A percentile compares a stretch with the other conserved stretches of the same genome.
Evolutionary conservation across 2,888 invertebrate genomes (phyloP).

Genomic region (Nomada lathburiana): DNA sequence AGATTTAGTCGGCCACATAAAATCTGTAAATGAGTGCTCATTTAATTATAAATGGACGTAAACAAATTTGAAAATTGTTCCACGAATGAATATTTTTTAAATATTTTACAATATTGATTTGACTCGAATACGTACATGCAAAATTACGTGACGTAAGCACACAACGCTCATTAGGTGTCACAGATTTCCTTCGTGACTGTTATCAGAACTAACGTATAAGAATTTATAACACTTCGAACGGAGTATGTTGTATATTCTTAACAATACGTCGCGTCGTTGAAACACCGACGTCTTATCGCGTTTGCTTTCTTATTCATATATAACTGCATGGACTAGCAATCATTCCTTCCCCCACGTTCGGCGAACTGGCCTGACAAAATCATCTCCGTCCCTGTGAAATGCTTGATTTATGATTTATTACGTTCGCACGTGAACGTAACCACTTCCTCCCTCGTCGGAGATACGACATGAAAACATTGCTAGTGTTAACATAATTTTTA

Average conservation of each 20-base stretch:
- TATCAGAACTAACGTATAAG: neutral
- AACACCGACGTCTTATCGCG: neutral
- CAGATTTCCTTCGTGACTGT: too few relatives aligned
- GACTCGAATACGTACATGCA: too few relatives aligned
- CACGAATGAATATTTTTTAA: too few relatives aligned
- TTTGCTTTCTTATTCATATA: slow-evolving; percentile 11
- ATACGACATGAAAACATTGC: slow-evolving; percentile 2
- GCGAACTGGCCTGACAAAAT: slow-evolving; percentile 1
- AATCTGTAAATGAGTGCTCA: too few relatives aligned
- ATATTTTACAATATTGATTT: too few relatives aligned
- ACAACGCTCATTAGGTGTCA: too few relatives aligned
- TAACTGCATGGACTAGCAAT: neutral
- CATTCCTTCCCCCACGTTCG: neutral
- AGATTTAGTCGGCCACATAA: too few relatives aligned
- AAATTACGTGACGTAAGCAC: too few relatives aligned
- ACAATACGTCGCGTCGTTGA: neutral
- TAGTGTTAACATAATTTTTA: slow-evolving; percentile 32
- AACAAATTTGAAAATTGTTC: too few relatives aligned
- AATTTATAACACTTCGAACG: neutral
- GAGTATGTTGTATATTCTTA: neutral
- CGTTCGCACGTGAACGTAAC: slow-evolving; percentile 4
- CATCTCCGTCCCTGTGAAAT: slow-evolving; percentile 13
- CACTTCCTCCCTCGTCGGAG: slow-evolving; percentile 9
- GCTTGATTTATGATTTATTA: slow-evolving; percentile 30
- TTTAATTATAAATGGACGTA: too few relatives aligned